Evolutionary conservation across 2,888 invertebrate genomes (phyloP).

Genomic region (Epinotia bilunana): DNA sequence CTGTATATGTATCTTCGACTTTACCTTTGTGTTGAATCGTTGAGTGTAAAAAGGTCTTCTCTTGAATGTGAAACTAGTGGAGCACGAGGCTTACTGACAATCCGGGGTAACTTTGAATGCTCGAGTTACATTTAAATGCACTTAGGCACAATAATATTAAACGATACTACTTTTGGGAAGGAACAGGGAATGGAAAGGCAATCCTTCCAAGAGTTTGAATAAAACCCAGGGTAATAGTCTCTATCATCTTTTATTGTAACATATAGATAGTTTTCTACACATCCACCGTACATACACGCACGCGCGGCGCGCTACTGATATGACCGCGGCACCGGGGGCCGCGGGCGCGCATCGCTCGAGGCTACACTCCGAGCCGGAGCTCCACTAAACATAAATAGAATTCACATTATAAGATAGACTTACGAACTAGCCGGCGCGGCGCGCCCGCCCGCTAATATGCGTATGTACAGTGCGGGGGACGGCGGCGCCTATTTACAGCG

Average conservation of each 20-base stretch:
- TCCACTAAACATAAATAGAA: conserved; percentile 66
- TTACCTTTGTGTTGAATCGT: too few relatives aligned
- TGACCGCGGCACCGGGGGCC: conserved; percentile 54
- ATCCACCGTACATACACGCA: conserved; percentile 75
- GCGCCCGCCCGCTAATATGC: conserved; percentile 52
- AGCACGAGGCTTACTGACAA: too few relatives aligned
- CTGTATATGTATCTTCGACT: too few relatives aligned
- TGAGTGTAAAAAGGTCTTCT: too few relatives aligned
- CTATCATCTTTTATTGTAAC: conserved; percentile 82
- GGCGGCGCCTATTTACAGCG: conserved; percentile 60
- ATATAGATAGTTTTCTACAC: conserved; percentile 81
- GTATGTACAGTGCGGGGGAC: conserved; percentile 53
- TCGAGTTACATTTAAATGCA: too few relatives aligned
- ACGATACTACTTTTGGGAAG: background rate
- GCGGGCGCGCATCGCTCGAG: conserved; percentile 37
- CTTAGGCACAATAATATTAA: too few relatives aligned
- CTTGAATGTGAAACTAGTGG: too few relatives aligned
- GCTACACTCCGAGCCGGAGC: conserved; percentile 37
- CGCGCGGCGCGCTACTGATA: conserved; percentile 76
- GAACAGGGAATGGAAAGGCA: background rate
- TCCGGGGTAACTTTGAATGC: too few relatives aligned
- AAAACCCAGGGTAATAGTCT: conserved; percentile 61
- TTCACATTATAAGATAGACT: conserved; percentile 70
- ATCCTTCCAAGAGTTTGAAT: conserved; percentile 52
- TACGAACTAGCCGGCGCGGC: conserved; percentile 49